Evolutionary conservation across 1,140 invertebrate genomes (phyloP), one percentile per base, ranked within the genome.

Genomic region (Nomia melanderi): DNA sequence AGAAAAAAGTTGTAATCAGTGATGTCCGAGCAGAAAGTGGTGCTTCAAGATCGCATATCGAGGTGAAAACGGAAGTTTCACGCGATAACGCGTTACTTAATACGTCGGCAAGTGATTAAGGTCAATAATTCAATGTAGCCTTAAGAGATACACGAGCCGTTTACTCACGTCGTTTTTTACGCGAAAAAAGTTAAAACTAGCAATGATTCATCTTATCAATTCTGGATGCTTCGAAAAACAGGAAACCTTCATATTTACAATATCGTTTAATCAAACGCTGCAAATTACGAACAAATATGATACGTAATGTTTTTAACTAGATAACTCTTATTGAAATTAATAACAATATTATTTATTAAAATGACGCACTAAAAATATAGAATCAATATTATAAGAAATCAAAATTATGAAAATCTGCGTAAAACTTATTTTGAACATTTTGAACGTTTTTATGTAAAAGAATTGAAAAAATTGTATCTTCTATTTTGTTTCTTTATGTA

Each of bases 21-120:
- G n/a, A 41, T 14, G 41, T 23, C 14, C 5, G 25, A 44, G 27
- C n/a, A 23, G 20, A 25, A n/a, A 62, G 27, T 33, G n/a, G 23
- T n/a, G 31, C 33, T 39, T 23, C 25, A 41, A 69, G 56, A 77
- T 71, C 44, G 66, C 44, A 44, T 77, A 54, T 70, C 74, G 31
- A 77, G 66, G 57, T 77, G 74, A 62, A 71, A 71, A 77, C 57
- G 74, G 66, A 77, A 77, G 74, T 77, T 77, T 41, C 74, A 62
- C 14, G 74, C 54, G 74, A 77, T 77, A 77, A 77, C 65, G 56
- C 14, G 57, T 77, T 62, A 62, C 74, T 69, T 71, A 54, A 77
- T 44, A 56, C 74, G 66, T 77, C 66, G 44, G 41, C 66, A 71
- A 77, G 66, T 71, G 74, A 77, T 77, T 71, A 70, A 60, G 74